A percentile compares a stretch with the other conserved stretches of the same genome.
These are phyloP conservation scores for Leptopilina drosophilae DNA, from an alignment of 2,888 invertebrate genomes.

Conservation along the genomic window DNA sequence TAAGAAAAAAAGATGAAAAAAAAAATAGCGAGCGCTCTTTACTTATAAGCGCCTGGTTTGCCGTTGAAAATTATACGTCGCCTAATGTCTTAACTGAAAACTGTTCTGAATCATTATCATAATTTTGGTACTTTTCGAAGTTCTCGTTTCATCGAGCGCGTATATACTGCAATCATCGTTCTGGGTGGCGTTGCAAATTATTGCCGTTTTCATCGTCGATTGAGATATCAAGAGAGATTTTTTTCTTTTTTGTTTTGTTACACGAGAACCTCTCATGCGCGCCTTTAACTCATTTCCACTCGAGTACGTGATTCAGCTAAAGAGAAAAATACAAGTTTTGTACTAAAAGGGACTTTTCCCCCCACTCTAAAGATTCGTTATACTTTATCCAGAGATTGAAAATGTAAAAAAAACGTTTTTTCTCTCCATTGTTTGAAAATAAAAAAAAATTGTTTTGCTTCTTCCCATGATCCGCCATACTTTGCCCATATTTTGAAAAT, in stretches of 20 bases:
- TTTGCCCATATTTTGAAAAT: too few relatives aligned
- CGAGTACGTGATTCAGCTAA: conserved; percentile 37
- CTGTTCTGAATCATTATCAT: conserved; percentile 74
- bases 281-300: conserved; percentile 53
- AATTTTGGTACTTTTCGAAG: conserved; percentile 73
- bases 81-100: conserved; percentile 77
- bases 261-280: conserved; percentile 26
- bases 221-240: conserved; percentile 69
- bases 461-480: too few relatives aligned
- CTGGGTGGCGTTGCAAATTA: conserved; percentile 74
- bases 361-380: too few relatives aligned
- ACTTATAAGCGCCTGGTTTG: conserved; percentile 66
- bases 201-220: conserved; percentile 72
- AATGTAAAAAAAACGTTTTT: too few relatives aligned
- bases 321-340: conserved; percentile 15
- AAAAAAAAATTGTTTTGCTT: too few relatives aligned
- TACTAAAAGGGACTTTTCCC: too few relatives aligned
- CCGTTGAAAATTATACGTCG: conserved; percentile 73
- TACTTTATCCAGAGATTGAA: too few relatives aligned
- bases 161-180: conserved; percentile 70
- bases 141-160: conserved; percentile 62
- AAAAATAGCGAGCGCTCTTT: conserved; percentile 62
- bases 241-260: not conserved
- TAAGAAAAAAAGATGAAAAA: conserved; percentile 51
- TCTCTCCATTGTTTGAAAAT: too few relatives aligned